Base-by-base conservation (phyloP, 30 jellyfish, hydroid and myxozoan genomes). In the Turritopsis dohrnii region DNA sequence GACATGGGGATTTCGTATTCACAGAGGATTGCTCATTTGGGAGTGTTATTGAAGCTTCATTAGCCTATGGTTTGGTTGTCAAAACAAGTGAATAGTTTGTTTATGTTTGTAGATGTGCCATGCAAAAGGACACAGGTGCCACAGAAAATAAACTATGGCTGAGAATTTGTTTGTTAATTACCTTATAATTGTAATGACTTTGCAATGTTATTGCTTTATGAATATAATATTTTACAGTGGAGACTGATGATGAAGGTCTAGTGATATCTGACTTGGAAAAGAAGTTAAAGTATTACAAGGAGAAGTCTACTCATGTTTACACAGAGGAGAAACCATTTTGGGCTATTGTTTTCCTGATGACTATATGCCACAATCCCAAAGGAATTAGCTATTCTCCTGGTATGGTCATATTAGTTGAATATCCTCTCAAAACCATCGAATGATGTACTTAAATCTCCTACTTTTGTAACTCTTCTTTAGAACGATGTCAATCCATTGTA, bases 311-410 rank as follows among this genome's bases (percentile, higher is more conserved):
- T 4, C 76, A 54, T 53, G 54, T 53, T 28, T 7, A 17, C 20
- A 28, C 66, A 9, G 79, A 80, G 71, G 28, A 65, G 21, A 80
- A 29, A 21, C 79, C 89, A 81, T 80, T 19, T 52, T 53, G 88
- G 54, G 90, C 90, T n/a, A 75, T 86, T 52, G 54, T 80, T 26
- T 86, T 22, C 52, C n/a, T 86, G 54, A 81, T 86, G 22, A 72
- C 82, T 18, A 79, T 80, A 19, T 28, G 75, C n/a, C 94, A 86
- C 19, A 86, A 86, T 66, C 94, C 94, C n/a, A 86, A 88, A 54
- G 94, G 94, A 26, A 66, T 60, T 16, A n/a, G 29, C 1, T 81
- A 53, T 74, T 86, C 94, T 71, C 79, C 31, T 9, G 93, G 94
- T 86, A 69, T 18, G 31, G 18, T 20, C 19, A 21, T 76, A 18